A percentile compares a stretch with the other conserved stretches of the same genome.
These are phyloP conservation scores for Noctua pronuba DNA, from an alignment of 2,888 invertebrate species.

Conservation along the genomic window DNA sequence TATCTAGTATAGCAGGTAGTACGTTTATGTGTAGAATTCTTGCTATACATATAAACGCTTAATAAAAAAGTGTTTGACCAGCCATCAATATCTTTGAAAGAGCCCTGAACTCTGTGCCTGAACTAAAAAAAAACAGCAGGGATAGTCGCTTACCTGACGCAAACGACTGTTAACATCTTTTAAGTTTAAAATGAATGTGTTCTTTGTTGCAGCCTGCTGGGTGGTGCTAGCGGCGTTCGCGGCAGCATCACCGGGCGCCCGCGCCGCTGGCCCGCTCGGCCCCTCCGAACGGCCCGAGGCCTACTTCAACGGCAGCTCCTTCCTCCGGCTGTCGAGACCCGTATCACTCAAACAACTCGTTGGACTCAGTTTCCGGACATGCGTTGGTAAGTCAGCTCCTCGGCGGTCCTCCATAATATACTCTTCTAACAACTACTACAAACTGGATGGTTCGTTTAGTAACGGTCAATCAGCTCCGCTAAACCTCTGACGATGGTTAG, in stretches of 20 bases:
- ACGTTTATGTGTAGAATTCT: not conserved
- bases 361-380: constrained; percentile 95
- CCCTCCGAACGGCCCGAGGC: constrained; percentile 93
- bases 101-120: not conserved
- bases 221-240: constrained; percentile 69
- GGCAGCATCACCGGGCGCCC: constrained; percentile 62
- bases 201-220: constrained; percentile 72
- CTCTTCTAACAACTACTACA: not conserved
- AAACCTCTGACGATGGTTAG: not conserved
- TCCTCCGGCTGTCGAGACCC: constrained; percentile 93
- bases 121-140: not conserved
- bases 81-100: not conserved
- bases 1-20: not conserved
- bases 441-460: not conserved
- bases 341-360: constrained; percentile 95
- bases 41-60: no score
- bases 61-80: not conserved
- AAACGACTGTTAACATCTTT: not conserved
- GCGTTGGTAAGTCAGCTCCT: constrained; percentile 91
- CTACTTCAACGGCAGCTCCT: constrained; percentile 95
- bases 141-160: not conserved
- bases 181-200: not conserved
- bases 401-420: not conserved
- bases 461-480: not conserved
- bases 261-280: constrained; percentile 83